phyloP scores from a whole-genome alignment of 2,888 invertebrate species.

The Syrista parreyssii region DNA sequence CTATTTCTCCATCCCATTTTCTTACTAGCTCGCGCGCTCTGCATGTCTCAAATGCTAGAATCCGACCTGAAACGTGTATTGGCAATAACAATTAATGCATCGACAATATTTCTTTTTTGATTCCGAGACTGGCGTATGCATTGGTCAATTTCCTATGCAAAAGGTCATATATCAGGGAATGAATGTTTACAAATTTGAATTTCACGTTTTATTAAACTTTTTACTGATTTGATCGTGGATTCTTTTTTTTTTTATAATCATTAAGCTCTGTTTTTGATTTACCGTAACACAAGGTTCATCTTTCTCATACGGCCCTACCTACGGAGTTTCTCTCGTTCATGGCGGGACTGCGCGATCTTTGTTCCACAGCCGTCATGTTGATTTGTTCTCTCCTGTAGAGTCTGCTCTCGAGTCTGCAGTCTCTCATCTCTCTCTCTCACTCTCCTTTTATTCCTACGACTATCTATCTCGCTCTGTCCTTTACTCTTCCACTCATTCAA shows the following conservation, averaged over 20 bases:
- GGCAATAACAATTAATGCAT: neutral
- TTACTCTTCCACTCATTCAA: neutral
- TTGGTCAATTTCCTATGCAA: neutral
- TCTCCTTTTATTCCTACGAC: conserved; percentile 2
- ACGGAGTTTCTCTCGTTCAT: neutral
- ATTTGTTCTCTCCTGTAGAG: conserved; percentile 14
- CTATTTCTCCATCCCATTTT: conserved; percentile 12
- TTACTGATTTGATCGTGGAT: neutral
- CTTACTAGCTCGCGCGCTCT: conserved; percentile 4
- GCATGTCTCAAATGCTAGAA: neutral
- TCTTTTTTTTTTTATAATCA: neutral
- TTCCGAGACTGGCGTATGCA: neutral
- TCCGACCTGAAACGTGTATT: neutral
- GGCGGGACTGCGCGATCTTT: conserved; percentile 18
- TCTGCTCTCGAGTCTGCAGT: conserved; percentile 18
- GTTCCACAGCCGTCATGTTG: conserved; percentile 11
- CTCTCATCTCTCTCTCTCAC: conserved; percentile 2
- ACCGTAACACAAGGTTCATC: neutral
- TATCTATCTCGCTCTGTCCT: conserved; percentile 10
- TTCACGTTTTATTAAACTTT: neutral
- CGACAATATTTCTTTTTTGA: neutral
- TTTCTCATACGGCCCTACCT: neutral
- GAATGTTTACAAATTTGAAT: neutral
- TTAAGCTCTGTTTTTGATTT: neutral
- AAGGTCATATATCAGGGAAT: neutral